Percentiles rank a stretch among this genome's conserved stretches.
Evolutionary conservation across 2,113 vertebrate genomes (phyloP).

Genomic region (Anguilla japonica): DNA sequence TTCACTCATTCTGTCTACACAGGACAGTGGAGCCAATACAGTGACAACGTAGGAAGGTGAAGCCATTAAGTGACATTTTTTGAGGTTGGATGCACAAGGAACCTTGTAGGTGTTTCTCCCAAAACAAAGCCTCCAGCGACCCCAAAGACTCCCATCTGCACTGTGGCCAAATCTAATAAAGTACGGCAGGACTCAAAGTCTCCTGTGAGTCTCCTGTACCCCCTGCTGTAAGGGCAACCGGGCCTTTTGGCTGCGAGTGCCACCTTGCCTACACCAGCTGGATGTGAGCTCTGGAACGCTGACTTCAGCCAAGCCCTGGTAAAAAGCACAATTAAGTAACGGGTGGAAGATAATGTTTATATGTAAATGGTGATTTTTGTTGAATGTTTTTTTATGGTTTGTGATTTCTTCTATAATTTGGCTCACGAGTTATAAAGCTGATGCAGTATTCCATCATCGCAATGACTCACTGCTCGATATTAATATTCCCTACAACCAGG

Average conservation of each 20-base stretch:
- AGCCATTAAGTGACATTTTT: not conserved
- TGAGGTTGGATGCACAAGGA: not conserved
- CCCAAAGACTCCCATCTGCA: too few relatives aligned
- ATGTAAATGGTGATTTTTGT: not conserved
- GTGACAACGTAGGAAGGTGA: not conserved
- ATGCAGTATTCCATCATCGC: not conserved
- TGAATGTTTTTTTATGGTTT: not conserved
- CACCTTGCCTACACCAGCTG: too few relatives aligned
- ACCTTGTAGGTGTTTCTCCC: not conserved
- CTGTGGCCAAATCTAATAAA: too few relatives aligned
- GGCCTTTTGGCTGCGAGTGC: too few relatives aligned
- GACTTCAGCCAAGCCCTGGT: not conserved
- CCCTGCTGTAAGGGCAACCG: too few relatives aligned
- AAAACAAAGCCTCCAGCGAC: not conserved
- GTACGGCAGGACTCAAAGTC: too few relatives aligned
- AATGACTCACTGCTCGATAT: not conserved
- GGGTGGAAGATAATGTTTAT: not conserved
- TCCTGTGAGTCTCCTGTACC: too few relatives aligned
- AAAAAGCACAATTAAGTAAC: not conserved
- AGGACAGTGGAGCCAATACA: not conserved
- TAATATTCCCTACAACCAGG: not conserved
- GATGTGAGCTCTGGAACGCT: too few relatives aligned
- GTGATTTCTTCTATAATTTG: not conserved
- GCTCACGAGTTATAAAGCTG: too few relatives aligned
- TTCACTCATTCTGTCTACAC: not conserved